Percentiles rank a stretch among this genome's conserved stretches.
These are phyloP conservation scores for Sphyrna mokarran DNA, from an alignment of 2,113 vertebrate genomes.

Conservation along the genomic window DNA sequence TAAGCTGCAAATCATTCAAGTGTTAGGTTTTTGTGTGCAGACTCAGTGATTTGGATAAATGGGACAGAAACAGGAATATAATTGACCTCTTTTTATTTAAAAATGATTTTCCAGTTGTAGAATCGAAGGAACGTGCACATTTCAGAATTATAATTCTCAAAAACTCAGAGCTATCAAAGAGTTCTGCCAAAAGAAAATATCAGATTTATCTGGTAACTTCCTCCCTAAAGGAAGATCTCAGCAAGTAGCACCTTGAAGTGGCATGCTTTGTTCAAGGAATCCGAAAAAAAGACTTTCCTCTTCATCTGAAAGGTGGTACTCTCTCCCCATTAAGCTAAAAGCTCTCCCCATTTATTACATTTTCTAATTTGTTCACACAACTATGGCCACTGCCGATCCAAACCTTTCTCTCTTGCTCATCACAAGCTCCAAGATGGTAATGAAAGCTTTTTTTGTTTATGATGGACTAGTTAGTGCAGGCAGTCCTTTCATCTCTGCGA, in stretches of 20 bases:
- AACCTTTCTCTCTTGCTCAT: slow-evolving; percentile 3
- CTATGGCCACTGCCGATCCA: neutral
- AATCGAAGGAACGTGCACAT: neutral
- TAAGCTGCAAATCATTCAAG: neutral
- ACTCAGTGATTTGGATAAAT: neutral
- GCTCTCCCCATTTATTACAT: neutral
- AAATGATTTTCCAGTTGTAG: neutral
- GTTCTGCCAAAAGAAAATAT: neutral
- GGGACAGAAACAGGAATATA: neutral
- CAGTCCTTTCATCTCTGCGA: neutral
- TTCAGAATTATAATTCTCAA: neutral
- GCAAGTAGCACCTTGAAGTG: neutral
- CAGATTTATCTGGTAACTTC: neutral
- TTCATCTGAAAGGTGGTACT: neutral
- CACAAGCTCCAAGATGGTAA: slow-evolving; percentile 4
- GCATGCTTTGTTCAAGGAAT: neutral
- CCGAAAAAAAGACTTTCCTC: neutral
- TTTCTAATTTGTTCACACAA: neutral
- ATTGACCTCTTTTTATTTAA: neutral
- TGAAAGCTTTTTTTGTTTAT: neutral
- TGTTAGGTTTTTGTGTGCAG: neutral
- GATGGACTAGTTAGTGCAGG: neutral
- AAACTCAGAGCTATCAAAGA: neutral
- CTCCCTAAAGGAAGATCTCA: neutral
- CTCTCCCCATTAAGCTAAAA: neutral